Base-by-base conservation (phyloP, 1,140 invertebrate species). In the Globodera rostochiensis region DNA sequence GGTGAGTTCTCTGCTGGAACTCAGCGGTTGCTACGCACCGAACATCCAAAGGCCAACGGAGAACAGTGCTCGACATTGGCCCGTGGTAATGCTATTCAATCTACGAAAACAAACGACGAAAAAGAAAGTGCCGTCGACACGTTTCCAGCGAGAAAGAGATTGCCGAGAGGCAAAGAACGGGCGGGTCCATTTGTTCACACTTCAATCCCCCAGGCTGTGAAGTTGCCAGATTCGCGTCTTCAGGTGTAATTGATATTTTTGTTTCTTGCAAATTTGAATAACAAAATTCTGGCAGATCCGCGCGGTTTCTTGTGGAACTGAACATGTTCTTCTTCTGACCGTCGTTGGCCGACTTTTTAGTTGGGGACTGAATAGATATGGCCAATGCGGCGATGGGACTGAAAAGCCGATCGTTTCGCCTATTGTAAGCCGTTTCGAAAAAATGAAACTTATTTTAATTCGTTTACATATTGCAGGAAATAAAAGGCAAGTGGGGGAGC, bases 281-380 rank as follows among this genome's bases (percentile, higher is more conserved):
- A 25, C 83, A 9, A 84, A 25, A 46, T 13, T 71, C 57, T 84
- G 80, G 79, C 21, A 86, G 80, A 13, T 87, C 36, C 64, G 73
- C 49, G 21, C 80, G 7, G 92, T 94, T 78, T 92, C 93, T 70
- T 95, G 94, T 91, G 96, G 96, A 7, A 91, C 92, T 71, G 92
- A 92, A 74, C 95, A 96, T 90, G 94, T 95, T 45, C 89, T 96
- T 85, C 95, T 94, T 0, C 90, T 97, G 4, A 95, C 94, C 83
- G 93, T 94, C 87, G 96, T 95, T 93, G 95, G 96, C 3, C 94
- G 95, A 87, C 90, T 96, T 0, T 95, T 95, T 86, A 93, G 93
- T 77, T 97, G 95, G 95, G 96, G 96, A 19, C 93, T 92, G 53
- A 95, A 96, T 89, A 91, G 91, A 19, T 92, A 92, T 86, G 95